A percentile compares a stretch with the other conserved stretches of the same genome.
phyloP scores from a whole-genome alignment of 2,113 vertebrate genomes.

The Agapornis roseicollis region DNA sequence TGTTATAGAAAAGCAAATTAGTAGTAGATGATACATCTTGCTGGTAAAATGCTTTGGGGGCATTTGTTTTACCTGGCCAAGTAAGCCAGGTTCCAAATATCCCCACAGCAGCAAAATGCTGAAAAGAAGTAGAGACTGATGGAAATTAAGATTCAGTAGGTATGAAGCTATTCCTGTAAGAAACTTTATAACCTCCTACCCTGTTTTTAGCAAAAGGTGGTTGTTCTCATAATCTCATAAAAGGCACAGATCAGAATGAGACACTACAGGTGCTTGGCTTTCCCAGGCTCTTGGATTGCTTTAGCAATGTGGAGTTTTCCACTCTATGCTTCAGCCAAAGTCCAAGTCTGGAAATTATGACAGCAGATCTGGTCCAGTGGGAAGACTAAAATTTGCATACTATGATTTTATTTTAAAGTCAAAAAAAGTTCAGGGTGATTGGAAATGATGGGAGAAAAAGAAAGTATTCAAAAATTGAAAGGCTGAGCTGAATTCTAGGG shows the following conservation, averaged over 20 bases:
- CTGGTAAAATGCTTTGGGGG: neutral
- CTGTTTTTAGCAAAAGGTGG: conserved; percentile 2
- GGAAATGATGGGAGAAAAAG: neutral
- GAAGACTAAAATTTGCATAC: neutral
- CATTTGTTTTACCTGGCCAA: neutral
- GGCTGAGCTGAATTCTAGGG: neutral
- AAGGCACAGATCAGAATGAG: neutral
- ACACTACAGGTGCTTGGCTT: conserved; percentile 3
- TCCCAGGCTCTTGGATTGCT: neutral
- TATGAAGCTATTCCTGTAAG: neutral
- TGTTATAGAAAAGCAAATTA: neutral
- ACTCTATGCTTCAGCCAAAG: neutral
- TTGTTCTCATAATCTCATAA: conserved; percentile 15
- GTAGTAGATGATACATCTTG: neutral
- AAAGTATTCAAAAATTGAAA: neutral
- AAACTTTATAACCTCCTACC: conserved; percentile 13
- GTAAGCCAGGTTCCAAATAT: neutral
- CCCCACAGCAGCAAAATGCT: neutral
- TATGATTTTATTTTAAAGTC: neutral
- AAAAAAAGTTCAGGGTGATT: neutral
- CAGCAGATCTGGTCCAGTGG: neutral
- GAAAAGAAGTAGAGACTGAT: neutral
- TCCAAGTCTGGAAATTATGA: conserved; percentile 10
- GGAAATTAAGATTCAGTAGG: conserved; percentile 9
- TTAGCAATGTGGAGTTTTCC: neutral